These are phyloP conservation scores for Dromaius novaehollandiae DNA, from an alignment of 2,113 vertebrate species.

Conservation along the genomic window DNA sequence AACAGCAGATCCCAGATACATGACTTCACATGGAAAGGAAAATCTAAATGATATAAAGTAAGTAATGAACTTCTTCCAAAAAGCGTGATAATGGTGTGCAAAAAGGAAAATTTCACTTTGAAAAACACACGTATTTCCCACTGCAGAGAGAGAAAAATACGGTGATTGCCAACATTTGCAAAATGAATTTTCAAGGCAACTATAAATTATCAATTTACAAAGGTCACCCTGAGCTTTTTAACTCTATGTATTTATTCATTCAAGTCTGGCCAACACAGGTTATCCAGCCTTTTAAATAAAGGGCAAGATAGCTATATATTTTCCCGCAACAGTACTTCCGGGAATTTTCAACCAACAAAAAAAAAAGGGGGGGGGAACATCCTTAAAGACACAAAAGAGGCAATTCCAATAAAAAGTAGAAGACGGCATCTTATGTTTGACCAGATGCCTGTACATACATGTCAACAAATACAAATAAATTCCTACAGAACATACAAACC, in stretches of 20 bases:
- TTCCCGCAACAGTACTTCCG: neutral
- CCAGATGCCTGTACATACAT: neutral
- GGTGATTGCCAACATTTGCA: neutral
- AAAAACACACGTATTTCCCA: neutral
- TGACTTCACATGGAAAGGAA: neutral
- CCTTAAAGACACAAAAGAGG: neutral
- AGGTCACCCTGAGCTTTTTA: constrained; percentile 35
- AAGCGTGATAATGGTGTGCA: neutral
- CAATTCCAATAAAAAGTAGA: neutral
- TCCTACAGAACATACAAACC: neutral
- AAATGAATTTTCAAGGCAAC: constrained; percentile 12
- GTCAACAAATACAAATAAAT: constrained; percentile 45
- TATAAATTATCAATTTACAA: constrained; percentile 2
- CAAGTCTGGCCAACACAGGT: neutral
- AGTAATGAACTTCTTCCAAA: neutral
- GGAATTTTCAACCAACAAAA: neutral
- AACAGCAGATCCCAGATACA: neutral
- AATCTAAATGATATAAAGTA: neutral
- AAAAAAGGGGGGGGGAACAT: neutral
- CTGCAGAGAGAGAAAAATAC: neutral
- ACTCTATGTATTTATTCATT: neutral
- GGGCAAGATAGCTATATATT: neutral
- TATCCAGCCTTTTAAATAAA: neutral
- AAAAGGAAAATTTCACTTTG: neutral
- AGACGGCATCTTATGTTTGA: neutral